Evolutionary conservation across 2,797 vertebrate genomes (phyloP), one percentile per base, ranked within the genome.

Genomic region (Anableps anableps): DNA sequence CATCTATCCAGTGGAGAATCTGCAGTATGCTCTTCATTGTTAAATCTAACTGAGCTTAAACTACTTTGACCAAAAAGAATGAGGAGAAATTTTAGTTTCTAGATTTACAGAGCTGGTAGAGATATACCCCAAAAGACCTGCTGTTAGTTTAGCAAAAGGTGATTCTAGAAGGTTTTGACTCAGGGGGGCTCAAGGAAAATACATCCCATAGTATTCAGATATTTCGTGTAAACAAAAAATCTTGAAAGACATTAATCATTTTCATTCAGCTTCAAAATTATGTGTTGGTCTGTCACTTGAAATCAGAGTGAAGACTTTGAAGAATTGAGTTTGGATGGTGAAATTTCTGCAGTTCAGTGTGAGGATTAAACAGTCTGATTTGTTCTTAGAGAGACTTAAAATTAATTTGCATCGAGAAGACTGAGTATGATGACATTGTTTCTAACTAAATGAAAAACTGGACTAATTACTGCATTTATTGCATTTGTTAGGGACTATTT

Each of bases 401-500:
- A 19, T 36, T 8, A 47, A 41, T 68, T 68, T 38, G 10, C 21
- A 26, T 1, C 0, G 21, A 26, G 0, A 72, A 5, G 8, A 21
- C 11, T 73, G 48, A 38, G 51, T 77, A 62, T 29, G 72, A 73
- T 64, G 34, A 7, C 1, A 4, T 47, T 51, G 13, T 72, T 73
- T 16, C 6, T 50, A 66, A 66, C 17, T 66, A 16, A 41, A 70
- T 11, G 26, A 43, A 48, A 70, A 74, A 80, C 4, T 48, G 2
- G 26, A n/a, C 74, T 23, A 70, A 34, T 41, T 45, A 38, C 48
- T 75, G 26, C 38, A 43, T 76, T 80, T 60, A 45, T 41, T 45
- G 74, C 58, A 51, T 71, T 55, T 60, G 70, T 77, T 76, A 47
- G 34, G 75, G n/a, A 68, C 36, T 64, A n/a, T 88, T 72, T 88